phyloP scores from a whole-genome alignment of 2,797 vertebrate species.

The Botia kubotai region DNA sequence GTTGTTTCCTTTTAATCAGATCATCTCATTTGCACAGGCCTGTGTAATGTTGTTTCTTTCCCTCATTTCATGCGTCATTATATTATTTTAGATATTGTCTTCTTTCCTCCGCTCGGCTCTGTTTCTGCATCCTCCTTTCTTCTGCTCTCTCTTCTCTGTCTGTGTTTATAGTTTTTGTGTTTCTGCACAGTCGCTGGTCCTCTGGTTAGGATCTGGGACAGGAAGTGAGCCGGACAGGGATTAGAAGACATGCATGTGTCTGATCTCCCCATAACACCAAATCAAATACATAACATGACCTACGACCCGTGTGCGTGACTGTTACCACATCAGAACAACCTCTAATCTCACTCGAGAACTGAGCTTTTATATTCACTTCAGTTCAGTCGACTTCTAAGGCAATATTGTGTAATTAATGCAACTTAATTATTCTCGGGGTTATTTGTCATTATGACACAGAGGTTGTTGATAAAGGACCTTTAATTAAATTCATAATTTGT shows the following conservation, averaged over 20 bases:
- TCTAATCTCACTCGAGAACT: slow-evolving; percentile 7
- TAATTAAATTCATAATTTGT: too few relatives aligned
- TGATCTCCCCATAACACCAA: slow-evolving; percentile 33
- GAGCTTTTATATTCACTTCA: slow-evolving; percentile 6
- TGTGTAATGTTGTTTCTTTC: slow-evolving; percentile 3
- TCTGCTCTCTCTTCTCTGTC: slow-evolving; percentile 41
- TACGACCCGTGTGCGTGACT: background rate
- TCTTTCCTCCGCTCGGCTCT: slow-evolving; percentile 29
- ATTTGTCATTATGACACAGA: too few relatives aligned
- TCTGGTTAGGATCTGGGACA: slow-evolving; percentile 52
- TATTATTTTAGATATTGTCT: slow-evolving; percentile 33
- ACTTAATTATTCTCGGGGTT: too few relatives aligned
- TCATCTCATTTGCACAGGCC: slow-evolving; percentile 2
- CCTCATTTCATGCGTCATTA: slow-evolving; percentile 46
- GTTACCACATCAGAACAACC: slow-evolving; percentile 32
- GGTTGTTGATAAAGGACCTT: too few relatives aligned
- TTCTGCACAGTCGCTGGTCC: slow-evolving; percentile 28
- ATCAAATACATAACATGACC: slow-evolving; percentile 39
- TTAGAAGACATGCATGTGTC: slow-evolving; percentile 34
- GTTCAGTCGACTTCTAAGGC: background rate
- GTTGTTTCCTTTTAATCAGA: slow-evolving; percentile 1
- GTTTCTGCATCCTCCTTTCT: slow-evolving; percentile 39
- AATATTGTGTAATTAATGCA: too few relatives aligned
- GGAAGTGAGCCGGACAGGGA: slow-evolving; percentile 48
- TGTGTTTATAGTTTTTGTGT: slow-evolving; percentile 35